Percentiles rank a stretch among this genome's conserved stretches.
Conservation (phyloP, 2,797 vertebrate species). For the Artibeus lituratus region DNA sequence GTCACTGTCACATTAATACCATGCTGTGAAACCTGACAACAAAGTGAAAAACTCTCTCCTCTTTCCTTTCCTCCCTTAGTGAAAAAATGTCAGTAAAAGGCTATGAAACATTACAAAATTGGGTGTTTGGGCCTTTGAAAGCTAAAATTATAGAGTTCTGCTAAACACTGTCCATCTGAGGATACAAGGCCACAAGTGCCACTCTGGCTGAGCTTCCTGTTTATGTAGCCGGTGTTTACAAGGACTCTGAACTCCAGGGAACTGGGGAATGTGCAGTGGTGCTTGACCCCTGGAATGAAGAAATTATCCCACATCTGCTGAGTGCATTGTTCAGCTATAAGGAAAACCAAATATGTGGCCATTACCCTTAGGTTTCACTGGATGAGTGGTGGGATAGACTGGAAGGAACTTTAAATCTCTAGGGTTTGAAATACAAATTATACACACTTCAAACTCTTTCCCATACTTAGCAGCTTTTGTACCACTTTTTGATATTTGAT, state of each 20-base stretch:
- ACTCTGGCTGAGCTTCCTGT: constrained; percentile 4
- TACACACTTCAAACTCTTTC: not conserved
- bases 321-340: not conserved
- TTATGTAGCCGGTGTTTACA: not conserved
- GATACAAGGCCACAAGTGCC: not conserved
- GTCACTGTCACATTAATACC: not conserved
- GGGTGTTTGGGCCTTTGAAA: constrained; percentile 2
- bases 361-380: not conserved
- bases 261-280: not conserved
- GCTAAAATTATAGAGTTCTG: constrained; percentile 29
- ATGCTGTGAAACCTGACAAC: not conserved
- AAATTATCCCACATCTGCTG: not conserved
- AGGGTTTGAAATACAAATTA: not conserved
- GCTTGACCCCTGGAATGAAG: not conserved
- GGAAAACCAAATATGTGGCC: not conserved
- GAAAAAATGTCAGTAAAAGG: constrained; percentile 16
- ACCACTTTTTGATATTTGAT: not conserved
- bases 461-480: not conserved
- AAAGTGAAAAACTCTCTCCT: not conserved
- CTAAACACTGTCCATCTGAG: not conserved
- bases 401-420: not conserved
- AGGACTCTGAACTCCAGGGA: not conserved
- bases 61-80: not conserved
- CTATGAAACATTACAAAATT: constrained; percentile 28
- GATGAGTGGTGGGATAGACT: not conserved